phyloP scores from a whole-genome alignment of 92 coral and sea anemone species.

The Epizoanthus fatuus region DNA sequence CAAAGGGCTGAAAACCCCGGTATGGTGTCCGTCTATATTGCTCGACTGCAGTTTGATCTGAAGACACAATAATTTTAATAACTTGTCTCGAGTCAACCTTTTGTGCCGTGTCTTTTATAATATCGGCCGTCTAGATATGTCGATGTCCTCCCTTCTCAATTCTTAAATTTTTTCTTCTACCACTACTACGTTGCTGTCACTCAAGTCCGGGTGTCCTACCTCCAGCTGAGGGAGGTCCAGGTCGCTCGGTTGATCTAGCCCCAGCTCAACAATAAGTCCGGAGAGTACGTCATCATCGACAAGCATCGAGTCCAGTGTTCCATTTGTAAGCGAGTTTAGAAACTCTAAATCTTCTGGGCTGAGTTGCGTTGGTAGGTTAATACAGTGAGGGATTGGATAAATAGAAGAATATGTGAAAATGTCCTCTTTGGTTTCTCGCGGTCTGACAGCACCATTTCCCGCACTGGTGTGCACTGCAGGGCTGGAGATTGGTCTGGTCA shows the following conservation, averaged over 20 bases:
- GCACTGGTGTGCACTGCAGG: conserved; percentile 19
- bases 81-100: background rate
- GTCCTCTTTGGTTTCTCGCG: conserved; percentile 25
- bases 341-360: conserved; percentile 44
- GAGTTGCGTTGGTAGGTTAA: conserved; percentile 35
- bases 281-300: conserved; percentile 25
- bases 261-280: conserved; percentile 30
- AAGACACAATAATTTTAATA: background rate
- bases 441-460: conserved; percentile 6
- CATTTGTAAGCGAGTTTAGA: conserved; percentile 11
- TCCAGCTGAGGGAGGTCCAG: conserved; percentile 28
- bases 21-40: background rate
- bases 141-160: background rate
- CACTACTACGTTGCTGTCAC: conserved; percentile 20
- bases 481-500: conserved; percentile 37
- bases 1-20: background rate
- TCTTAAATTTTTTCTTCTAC: conserved; percentile 8
- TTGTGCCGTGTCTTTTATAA: background rate
- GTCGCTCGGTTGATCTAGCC: conserved; percentile 24
- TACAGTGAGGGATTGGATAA: conserved; percentile 43
- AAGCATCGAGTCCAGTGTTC: conserved; percentile 14
- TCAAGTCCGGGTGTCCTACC: conserved; percentile 29
- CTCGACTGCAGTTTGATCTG: background rate
- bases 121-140: background rate
- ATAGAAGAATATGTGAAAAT: conserved; percentile 36